phyloP scores from a whole-genome alignment of 2,888 invertebrate genomes.

The Hedychridium roseum region DNA sequence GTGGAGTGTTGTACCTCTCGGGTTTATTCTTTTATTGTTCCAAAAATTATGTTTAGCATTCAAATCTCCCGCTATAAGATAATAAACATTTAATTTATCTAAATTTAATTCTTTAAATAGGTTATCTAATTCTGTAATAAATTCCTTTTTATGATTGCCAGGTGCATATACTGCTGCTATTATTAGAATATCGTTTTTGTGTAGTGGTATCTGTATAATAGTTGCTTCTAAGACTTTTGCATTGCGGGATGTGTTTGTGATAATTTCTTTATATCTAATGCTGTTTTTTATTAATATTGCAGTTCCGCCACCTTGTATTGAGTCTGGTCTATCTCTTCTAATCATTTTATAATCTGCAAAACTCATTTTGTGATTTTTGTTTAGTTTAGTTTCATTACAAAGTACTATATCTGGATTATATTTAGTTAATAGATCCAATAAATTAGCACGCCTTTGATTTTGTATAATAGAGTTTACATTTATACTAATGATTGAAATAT shows the following conservation, averaged over 20 bases:
- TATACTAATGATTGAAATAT: too few species aligned
- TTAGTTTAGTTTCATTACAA: constrained; percentile 3
- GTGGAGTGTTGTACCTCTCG: too few species aligned
- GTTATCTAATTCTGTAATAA: too few species aligned
- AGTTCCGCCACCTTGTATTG: neutral
- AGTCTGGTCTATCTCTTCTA: constrained; percentile 1
- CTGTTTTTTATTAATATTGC: neutral
- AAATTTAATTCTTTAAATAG: too few species aligned
- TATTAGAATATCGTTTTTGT: neutral
- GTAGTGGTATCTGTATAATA: neutral
- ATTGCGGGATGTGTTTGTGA: neutral
- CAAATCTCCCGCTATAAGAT: too few species aligned
- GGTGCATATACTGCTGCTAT: neutral
- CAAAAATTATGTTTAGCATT: too few species aligned
- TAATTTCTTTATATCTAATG: neutral
- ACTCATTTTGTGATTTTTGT: neutral
- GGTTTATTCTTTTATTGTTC: too few species aligned
- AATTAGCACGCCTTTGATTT: neutral
- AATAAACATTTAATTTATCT: too few species aligned
- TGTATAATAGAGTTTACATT: constrained; percentile 5
- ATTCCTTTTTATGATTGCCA: neutral
- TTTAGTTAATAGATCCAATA: neutral
- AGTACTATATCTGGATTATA: constrained; percentile 2
- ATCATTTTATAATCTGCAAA: constrained; percentile 1
- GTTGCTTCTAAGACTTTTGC: neutral